Conservation (phyloP, 2,113 vertebrate genomes). For the Neolamprologus sp. region DNA sequence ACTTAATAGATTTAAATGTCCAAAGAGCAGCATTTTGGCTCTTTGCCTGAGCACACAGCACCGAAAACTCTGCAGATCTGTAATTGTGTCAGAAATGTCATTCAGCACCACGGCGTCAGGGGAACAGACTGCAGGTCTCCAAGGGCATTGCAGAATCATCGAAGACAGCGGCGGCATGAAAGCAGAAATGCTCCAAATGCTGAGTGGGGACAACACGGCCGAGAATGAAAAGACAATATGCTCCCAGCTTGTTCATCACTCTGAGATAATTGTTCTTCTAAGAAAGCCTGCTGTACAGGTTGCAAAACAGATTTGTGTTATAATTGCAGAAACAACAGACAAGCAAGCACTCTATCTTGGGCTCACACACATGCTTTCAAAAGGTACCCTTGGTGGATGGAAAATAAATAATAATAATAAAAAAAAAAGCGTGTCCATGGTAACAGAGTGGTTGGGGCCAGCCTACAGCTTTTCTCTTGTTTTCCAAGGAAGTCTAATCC, state of each 20-base stretch:
- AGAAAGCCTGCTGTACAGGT: not conserved
- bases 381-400: not conserved
- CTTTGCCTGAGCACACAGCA: not conserved
- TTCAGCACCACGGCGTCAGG: not conserved
- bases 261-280: conserved; percentile 24
- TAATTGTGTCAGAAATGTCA: not conserved
- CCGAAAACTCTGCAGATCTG: not conserved
- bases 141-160: not conserved
- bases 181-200: conserved; percentile 1
- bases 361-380: not conserved
- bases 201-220: not conserved
- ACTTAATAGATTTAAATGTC: not conserved
- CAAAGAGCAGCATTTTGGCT: not conserved
- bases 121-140: not conserved
- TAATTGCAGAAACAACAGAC: conserved; percentile 16
- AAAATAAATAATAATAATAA: not conserved
- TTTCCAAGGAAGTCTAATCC: not conserved
- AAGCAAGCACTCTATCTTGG: not conserved
- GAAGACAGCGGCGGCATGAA: not conserved
- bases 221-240: conserved; percentile 29
- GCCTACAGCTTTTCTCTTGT: not conserved
- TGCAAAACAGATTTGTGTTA: conserved; percentile 24
- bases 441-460: not conserved
- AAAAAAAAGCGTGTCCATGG: conserved; percentile 31
- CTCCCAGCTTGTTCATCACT: conserved; percentile 18